These are phyloP conservation scores for Parus major DNA, from an alignment of 2,113 vertebrate species.

Conservation along the genomic window DNA sequence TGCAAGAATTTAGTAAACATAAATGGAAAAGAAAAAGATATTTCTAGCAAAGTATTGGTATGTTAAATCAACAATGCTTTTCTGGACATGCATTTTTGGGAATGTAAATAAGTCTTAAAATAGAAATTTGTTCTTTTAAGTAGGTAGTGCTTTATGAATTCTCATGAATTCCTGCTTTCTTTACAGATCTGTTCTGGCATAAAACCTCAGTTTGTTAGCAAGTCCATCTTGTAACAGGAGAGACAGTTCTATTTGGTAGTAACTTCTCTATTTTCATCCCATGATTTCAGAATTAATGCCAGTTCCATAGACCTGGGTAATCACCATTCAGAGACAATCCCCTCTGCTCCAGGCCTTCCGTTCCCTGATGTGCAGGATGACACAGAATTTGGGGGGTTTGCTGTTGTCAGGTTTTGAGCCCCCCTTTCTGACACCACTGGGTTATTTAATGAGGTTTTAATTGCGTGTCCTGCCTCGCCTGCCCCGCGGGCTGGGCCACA, in stretches of 20 bases:
- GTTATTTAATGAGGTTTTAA: slow-evolving; percentile 14
- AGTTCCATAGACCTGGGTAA: background rate
- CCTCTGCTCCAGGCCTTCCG: slow-evolving; percentile 21
- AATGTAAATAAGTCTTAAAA: background rate
- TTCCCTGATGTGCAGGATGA: background rate
- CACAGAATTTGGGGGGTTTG: background rate
- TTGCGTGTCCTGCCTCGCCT: background rate
- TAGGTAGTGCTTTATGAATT: background rate
- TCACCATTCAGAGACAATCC: slow-evolving; percentile 49
- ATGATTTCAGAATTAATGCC: slow-evolving; percentile 42
- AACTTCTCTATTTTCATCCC: slow-evolving; percentile 26
- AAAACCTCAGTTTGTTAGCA: background rate
- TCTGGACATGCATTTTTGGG: background rate
- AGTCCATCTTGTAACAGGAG: background rate
- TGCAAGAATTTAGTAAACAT: background rate
- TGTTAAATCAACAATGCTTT: background rate
- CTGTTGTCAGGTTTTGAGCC: background rate
- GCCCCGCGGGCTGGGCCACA: background rate
- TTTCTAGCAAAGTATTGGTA: background rate
- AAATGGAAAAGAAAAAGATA: background rate
- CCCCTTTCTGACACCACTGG: background rate
- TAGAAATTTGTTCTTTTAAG: background rate
- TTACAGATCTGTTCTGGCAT: background rate
- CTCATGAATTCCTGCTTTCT: background rate
- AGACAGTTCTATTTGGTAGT: background rate